A percentile compares a stretch with the other conserved stretches of the same genome.
Conservation (phyloP, 2,888 invertebrate genomes). For the Apamea epomidion region DNA sequence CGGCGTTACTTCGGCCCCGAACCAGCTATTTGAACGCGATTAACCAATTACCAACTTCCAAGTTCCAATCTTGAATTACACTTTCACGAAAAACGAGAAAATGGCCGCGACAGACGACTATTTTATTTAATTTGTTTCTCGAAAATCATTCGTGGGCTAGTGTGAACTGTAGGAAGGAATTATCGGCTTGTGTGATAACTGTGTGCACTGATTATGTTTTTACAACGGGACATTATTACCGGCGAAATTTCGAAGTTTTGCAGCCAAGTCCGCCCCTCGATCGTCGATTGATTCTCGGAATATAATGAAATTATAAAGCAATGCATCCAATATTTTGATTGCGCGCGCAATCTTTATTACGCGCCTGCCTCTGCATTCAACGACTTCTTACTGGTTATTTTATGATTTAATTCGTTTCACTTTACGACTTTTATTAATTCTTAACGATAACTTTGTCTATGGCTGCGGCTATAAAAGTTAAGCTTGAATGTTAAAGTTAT, state of each 20-base stretch:
- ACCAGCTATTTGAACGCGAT: constrained; percentile 71
- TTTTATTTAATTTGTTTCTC: constrained; percentile 65
- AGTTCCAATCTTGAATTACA: constrained; percentile 68
- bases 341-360: constrained; percentile 67
- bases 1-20: constrained; percentile 57
- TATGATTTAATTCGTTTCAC: constrained; percentile 56
- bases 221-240: constrained; percentile 80
- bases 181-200: constrained; percentile 71
- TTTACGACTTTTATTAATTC: constrained; percentile 61
- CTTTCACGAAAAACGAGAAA: constrained; percentile 68
- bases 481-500: constrained; percentile 26
- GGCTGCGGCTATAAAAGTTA: constrained; percentile 35
- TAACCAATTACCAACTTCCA: constrained; percentile 74
- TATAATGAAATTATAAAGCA: constrained; percentile 79
- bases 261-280: constrained; percentile 75
- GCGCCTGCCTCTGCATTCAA: constrained; percentile 53
- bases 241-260: constrained; percentile 75
- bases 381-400: constrained; percentile 53
- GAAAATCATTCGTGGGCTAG: constrained; percentile 67
- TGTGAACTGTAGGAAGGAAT: constrained; percentile 80
- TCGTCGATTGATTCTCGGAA: constrained; percentile 83
- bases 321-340: constrained; percentile 76
- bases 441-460: constrained; percentile 59
- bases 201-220: constrained; percentile 74
- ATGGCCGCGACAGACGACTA: constrained; percentile 55